phyloP scores from a whole-genome alignment of 1,140 invertebrate genomes.

The Brachystomella parvula region DNA sequence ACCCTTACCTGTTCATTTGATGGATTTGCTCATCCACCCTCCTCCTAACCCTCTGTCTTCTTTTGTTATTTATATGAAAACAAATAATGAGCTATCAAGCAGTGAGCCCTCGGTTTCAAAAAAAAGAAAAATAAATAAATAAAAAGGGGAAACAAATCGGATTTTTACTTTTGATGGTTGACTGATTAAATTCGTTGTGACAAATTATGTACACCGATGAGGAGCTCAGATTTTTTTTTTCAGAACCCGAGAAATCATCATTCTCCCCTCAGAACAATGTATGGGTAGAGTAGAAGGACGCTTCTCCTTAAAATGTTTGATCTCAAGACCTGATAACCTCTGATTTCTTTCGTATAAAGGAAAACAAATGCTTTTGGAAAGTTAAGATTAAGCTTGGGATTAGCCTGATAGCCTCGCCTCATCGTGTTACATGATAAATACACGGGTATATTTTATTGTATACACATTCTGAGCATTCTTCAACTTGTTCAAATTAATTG shows the following conservation, averaged over 20 bases:
- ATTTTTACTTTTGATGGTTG: conserved; percentile 29
- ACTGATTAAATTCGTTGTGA: conserved; percentile 39
- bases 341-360: too few species aligned
- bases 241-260: conserved; percentile 2
- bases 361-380: too few species aligned
- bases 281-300: too few species aligned
- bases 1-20: conserved; percentile 1
- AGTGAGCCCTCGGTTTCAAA: neutral
- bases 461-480: too few species aligned
- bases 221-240: conserved; percentile 9
- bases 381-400: too few species aligned
- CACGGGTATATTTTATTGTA: too few species aligned
- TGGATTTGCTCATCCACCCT: neutral
- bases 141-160: conserved; percentile 19
- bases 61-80: neutral
- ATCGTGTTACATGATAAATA: too few species aligned
- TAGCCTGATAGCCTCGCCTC: too few species aligned
- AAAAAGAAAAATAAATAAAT: neutral
- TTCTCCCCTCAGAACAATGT: conserved; percentile 23
- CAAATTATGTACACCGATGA: conserved; percentile 37
- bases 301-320: too few species aligned
- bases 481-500: too few species aligned
- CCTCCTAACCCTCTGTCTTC: neutral
- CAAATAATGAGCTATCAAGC: neutral
- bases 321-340: too few species aligned